Percentiles rank a stretch among this genome's conserved stretches.
phyloP scores from a whole-genome alignment of 1,140 invertebrate genomes.

The Drosophila nannoptera region DNA sequence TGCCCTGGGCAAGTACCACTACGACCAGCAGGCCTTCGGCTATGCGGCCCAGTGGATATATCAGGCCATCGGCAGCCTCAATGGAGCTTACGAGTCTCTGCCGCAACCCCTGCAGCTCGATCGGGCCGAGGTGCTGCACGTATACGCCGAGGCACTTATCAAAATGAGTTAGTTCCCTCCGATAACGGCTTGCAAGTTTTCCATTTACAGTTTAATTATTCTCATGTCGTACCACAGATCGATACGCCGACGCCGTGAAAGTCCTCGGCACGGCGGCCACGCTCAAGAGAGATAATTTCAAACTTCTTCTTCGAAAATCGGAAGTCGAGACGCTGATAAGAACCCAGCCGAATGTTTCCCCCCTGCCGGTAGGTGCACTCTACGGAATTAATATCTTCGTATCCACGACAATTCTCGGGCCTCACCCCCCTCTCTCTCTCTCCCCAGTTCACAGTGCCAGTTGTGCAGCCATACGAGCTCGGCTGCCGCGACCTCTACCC shows the following conservation, averaged over 20 bases:
- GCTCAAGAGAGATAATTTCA: slow-evolving; percentile 57
- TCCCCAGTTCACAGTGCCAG: slow-evolving; percentile 77
- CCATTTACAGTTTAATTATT: background rate
- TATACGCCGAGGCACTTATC: slow-evolving; percentile 56
- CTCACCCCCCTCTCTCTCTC: background rate
- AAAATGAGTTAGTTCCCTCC: slow-evolving; percentile 48
- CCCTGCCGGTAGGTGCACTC: slow-evolving; percentile 31
- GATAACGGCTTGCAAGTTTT: background rate
- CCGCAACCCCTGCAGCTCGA: slow-evolving; percentile 37
- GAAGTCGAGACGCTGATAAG: slow-evolving; percentile 80
- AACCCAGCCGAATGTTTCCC: slow-evolving; percentile 76
- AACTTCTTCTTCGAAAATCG: slow-evolving; percentile 85
- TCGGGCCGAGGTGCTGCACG: slow-evolving; percentile 23
- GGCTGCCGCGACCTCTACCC: slow-evolving; percentile 92
- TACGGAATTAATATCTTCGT: background rate
- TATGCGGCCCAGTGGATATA: slow-evolving; percentile 52
- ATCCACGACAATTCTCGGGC: background rate
- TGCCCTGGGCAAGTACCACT: slow-evolving; percentile 49
- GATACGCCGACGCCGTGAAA: slow-evolving; percentile 52
- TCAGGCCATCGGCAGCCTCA: slow-evolving; percentile 24
- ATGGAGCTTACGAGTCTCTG: background rate
- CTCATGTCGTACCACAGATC: slow-evolving; percentile 26
- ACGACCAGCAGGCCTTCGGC: slow-evolving; percentile 35
- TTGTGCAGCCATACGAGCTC: slow-evolving; percentile 85
- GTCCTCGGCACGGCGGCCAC: slow-evolving; percentile 52